A percentile compares a stretch with the other conserved stretches of the same genome.
Conservation (phyloP, 2,797 vertebrate genomes). For the Periparus ater region DNA sequence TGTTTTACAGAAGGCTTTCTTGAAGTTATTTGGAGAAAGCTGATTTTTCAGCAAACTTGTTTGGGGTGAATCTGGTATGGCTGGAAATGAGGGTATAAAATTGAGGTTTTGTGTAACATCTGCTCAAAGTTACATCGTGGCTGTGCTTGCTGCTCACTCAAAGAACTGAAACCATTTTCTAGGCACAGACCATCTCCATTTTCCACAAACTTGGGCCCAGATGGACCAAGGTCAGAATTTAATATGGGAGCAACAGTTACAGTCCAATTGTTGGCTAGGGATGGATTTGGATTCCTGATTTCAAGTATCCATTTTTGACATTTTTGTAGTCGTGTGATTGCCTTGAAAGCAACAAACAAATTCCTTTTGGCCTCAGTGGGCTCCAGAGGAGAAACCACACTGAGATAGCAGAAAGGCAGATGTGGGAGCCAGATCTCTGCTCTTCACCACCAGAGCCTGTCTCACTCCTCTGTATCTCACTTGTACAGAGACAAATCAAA, state of each 20-base stretch:
- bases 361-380: background rate
- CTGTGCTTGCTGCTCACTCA: background rate
- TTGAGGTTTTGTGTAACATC: background rate
- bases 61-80: background rate
- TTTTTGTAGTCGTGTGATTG: background rate
- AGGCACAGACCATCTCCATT: background rate
- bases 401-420: background rate
- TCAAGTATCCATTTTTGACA: background rate
- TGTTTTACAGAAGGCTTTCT: background rate
- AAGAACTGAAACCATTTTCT: background rate
- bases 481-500: conserved; percentile 19
- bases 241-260: background rate
- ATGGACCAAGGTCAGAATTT: background rate
- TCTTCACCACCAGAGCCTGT: background rate
- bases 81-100: background rate
- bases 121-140: background rate
- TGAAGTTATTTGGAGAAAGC: background rate
- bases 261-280: background rate
- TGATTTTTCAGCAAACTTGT: background rate
- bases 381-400: background rate
- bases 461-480: background rate
- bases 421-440: background rate
- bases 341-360: background rate
- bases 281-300: background rate
- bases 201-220: background rate